phyloP scores from a whole-genome alignment of 2,113 vertebrate genomes.

The Shinisaurus crocodilurus region DNA sequence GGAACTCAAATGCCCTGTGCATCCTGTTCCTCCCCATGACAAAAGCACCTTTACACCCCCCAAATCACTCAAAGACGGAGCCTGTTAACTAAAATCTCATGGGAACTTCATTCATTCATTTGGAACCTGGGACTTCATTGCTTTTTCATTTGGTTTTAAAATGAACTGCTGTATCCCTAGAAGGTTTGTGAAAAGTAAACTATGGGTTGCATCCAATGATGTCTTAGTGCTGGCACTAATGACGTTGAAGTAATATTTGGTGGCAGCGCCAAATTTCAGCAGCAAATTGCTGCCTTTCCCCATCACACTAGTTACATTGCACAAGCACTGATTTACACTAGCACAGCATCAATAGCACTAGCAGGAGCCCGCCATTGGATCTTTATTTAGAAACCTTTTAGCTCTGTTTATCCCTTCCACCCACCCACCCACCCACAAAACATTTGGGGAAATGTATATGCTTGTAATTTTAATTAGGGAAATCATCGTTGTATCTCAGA shows the following conservation, averaged over 20 bases:
- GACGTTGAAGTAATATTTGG: too few species aligned
- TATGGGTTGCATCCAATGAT: not conserved
- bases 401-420: not conserved
- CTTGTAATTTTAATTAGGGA: constrained; percentile 24
- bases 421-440: not conserved
- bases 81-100: not conserved
- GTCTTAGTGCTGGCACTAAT: too few species aligned
- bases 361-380: too few species aligned
- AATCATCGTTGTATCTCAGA: constrained; percentile 6
- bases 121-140: not conserved
- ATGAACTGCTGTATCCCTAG: not conserved
- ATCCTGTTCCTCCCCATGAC: not conserved
- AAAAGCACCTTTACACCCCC: not conserved
- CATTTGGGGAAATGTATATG: not conserved
- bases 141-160: not conserved
- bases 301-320: too few species aligned
- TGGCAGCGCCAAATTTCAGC: too few species aligned
- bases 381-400: not conserved
- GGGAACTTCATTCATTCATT: not conserved
- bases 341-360: too few species aligned
- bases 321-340: too few species aligned
- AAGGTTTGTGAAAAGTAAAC: not conserved
- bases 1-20: not conserved
- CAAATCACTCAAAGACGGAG: not conserved
- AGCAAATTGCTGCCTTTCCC: too few species aligned